Percentiles rank a stretch among this genome's conserved stretches.
Conservation (phyloP, 2,797 vertebrate species). For the Psittacula derbiana region DNA sequence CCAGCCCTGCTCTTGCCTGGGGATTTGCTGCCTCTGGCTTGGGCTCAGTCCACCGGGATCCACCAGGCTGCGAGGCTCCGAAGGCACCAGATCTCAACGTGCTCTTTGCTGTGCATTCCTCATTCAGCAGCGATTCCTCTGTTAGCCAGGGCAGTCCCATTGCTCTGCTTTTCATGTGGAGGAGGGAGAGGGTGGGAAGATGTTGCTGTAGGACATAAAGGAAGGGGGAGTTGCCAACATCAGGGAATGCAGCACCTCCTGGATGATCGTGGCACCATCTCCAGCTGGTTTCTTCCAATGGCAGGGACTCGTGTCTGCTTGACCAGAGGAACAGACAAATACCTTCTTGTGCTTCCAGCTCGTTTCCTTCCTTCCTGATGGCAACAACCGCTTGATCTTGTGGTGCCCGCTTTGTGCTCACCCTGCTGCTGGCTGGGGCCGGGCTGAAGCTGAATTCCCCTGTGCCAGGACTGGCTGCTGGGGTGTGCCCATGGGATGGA, state of each 20-base stretch:
- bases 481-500: not conserved
- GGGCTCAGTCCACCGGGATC: not conserved
- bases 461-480: not conserved
- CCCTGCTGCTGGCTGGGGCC: not conserved
- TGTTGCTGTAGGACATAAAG: accelerated
- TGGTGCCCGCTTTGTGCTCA: accelerated
- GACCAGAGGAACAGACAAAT: not conserved
- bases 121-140: not conserved
- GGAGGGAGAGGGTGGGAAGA: not conserved
- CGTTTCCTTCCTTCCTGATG: not conserved
- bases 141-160: not conserved
- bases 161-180: not conserved
- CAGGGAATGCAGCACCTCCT: not conserved
- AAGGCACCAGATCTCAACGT: not conserved
- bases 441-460: not conserved
- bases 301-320: not conserved
- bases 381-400: not conserved
- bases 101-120: not conserved
- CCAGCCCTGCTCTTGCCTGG: not conserved
- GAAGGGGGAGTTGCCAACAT: not conserved
- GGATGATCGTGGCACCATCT: accelerated
- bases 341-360: not conserved
- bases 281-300: accelerated
- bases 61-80: not conserved
- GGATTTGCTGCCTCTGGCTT: not conserved